Conservation (phyloP, 2,113 vertebrate genomes). For the Pelusios castaneus region DNA sequence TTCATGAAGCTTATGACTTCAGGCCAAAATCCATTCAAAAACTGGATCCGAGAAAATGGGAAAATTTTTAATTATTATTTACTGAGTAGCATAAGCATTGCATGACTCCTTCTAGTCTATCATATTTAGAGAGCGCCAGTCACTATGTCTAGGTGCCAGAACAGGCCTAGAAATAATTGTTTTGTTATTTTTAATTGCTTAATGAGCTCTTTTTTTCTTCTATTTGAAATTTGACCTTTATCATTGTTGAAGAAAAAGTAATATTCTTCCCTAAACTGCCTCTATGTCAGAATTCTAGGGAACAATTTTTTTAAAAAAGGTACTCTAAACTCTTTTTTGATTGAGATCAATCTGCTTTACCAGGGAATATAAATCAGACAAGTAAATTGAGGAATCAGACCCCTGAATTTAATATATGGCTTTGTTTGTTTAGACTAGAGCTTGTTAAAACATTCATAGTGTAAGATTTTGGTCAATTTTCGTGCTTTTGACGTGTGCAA, state of each 20-base stretch:
- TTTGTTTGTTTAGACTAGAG: not conserved
- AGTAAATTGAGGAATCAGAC: not conserved
- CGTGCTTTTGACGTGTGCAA: not conserved
- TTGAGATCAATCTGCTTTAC: not conserved
- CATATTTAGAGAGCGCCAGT: not conserved
- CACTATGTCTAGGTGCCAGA: not conserved
- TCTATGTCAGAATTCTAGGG: not conserved
- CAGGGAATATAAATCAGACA: not conserved
- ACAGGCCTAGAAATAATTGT: not conserved
- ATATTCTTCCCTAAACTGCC: not conserved
- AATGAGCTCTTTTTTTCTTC: not conserved
- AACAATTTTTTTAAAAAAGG: not conserved
- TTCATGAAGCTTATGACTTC: not conserved
- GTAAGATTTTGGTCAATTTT: not conserved
- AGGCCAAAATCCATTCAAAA: not conserved
- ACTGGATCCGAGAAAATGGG: not conserved
- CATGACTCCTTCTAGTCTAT: not conserved
- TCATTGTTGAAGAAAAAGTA: not conserved
- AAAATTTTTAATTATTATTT: not conserved
- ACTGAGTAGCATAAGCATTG: not conserved
- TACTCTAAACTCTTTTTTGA: not conserved
- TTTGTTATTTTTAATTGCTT: not conserved
- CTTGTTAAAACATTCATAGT: not conserved
- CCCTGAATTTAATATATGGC: not conserved
- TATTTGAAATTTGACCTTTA: not conserved